Evolutionary conservation across 2,113 vertebrate species (phyloP).

Genomic region (Pao palembangensis): DNA sequence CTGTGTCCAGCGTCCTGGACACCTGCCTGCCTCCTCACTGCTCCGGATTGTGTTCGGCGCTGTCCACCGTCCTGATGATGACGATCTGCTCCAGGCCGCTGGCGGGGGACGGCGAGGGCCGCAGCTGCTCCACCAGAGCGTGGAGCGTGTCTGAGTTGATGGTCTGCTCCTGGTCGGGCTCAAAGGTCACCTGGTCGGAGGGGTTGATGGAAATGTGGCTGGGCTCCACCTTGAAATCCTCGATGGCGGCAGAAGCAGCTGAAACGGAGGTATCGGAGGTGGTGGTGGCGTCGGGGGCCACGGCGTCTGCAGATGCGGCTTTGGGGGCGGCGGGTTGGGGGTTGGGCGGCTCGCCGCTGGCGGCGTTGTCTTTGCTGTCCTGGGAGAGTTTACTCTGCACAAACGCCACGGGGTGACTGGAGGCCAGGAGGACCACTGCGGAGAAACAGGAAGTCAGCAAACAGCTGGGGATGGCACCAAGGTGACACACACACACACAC

Average conservation of each 20-base stretch:
- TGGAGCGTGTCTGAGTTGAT: slow-evolving; percentile 70
- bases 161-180: slow-evolving; percentile 53
- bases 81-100: slow-evolving; percentile 67
- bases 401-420: slow-evolving; percentile 61
- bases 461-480: not conserved
- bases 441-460: not conserved
- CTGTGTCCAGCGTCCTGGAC: not conserved
- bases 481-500: not conserved
- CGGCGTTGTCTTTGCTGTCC: slow-evolving; percentile 61
- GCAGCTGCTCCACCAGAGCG: slow-evolving; percentile 71
- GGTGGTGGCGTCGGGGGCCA: fast-evolving
- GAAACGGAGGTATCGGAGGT: fast-evolving
- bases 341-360: slow-evolving; percentile 50
- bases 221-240: slow-evolving; percentile 59
- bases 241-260: slow-evolving; percentile 1
- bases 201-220: slow-evolving; percentile 11
- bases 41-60: slow-evolving; percentile 28
- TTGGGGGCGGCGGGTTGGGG: slow-evolving; percentile 46
- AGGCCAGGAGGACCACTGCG: slow-evolving; percentile 59
- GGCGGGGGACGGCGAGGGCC: slow-evolving; percentile 51
- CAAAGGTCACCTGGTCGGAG: slow-evolving; percentile 43
- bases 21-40: slow-evolving; percentile 30
- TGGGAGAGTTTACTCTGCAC: slow-evolving; percentile 74
- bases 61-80: slow-evolving; percentile 72
- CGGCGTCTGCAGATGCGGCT: not conserved